These are phyloP conservation scores for Diphyllodes magnificus DNA, from an alignment of 2,113 vertebrate species.

Conservation along the genomic window DNA sequence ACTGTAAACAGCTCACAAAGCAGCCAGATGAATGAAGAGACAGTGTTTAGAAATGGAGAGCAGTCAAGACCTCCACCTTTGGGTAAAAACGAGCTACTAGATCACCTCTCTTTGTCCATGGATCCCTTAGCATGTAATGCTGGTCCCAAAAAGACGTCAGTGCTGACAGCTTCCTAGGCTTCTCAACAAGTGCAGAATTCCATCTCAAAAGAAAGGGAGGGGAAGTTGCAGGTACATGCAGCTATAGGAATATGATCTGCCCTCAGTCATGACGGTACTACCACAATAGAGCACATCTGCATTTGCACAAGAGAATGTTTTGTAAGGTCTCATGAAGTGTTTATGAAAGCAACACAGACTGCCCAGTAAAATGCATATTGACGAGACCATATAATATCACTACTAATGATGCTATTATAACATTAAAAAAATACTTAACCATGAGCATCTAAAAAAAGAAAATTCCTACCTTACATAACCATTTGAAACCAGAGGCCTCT, in stretches of 20 bases:
- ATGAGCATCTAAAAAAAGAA: not conserved
- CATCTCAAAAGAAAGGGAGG: not conserved
- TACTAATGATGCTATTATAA: not conserved
- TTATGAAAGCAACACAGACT: not conserved
- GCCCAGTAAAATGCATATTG: not conserved
- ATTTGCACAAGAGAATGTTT: not conserved
- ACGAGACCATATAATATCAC: not conserved
- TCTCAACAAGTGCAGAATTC: not conserved
- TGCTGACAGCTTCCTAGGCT: not conserved
- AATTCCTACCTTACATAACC: not conserved
- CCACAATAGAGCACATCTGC: not conserved
- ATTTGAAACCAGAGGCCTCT: not conserved
- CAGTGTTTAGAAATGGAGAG: not conserved
- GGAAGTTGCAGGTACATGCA: not conserved
- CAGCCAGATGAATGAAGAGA: not conserved
- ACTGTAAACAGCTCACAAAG: not conserved
- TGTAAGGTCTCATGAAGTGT: not conserved
- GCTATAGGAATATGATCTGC: not conserved
- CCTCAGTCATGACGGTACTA: accelerated
- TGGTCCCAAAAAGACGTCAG: not conserved
- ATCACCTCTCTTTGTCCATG: not conserved
- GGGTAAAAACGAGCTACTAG: not conserved
- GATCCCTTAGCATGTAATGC: not conserved
- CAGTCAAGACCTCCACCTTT: not conserved
- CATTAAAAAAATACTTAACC: not conserved